Base-by-base conservation (phyloP, 2,797 vertebrate genomes). In the Yasuhikotakia modesta region DNA sequence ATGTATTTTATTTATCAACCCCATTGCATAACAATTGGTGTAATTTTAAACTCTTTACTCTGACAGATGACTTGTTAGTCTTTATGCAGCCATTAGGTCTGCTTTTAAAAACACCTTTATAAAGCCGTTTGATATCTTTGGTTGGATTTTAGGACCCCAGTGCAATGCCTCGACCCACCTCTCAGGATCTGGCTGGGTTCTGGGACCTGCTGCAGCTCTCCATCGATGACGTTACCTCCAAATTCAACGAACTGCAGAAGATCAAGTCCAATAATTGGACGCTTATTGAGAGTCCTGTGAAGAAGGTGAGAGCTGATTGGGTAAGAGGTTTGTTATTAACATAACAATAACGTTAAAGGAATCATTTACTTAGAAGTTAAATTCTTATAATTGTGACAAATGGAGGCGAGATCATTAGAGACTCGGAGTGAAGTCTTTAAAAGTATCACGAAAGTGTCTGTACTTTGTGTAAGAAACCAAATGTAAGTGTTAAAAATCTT, bases 141-240 rank as follows among this genome's bases (percentile, higher is more conserved):
- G 45, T 53, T 63, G 48, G 65, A 52, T 0, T 80, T 50, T 86
- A 99, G 98, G 97, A 99, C 91, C 98, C 98, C 84, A 98, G 96
- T 79, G 98, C 98, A 85, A 98, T 99, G 97, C 98, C 98, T 0
- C 93, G 97, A 83, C 98, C 98, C 67, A 99, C 98, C 52, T 98
- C 96, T 82, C 98, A 99, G 93, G 98, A 99, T 89, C 93, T 99
- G 68, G 96, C 98, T 1, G 98, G 98, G 84, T 99, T 99, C 93
- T 99, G 98, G 98, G 98, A 99, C 90, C 94, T 99, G 73, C 88
- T 99, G 89, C 98, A 99, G 93, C 95, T 99, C 67, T 99, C 98
- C 21, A 93, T 99, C 6, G 97, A 98, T 32, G 97, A 99, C 0
- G 98, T 99, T 87, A 97, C 94, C 90, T 87, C 96, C 88, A 99